Evolutionary conservation across 2,888 invertebrate genomes (phyloP), one percentile per base, ranked within the genome.

Genomic region (Rotaria sp.): DNA sequence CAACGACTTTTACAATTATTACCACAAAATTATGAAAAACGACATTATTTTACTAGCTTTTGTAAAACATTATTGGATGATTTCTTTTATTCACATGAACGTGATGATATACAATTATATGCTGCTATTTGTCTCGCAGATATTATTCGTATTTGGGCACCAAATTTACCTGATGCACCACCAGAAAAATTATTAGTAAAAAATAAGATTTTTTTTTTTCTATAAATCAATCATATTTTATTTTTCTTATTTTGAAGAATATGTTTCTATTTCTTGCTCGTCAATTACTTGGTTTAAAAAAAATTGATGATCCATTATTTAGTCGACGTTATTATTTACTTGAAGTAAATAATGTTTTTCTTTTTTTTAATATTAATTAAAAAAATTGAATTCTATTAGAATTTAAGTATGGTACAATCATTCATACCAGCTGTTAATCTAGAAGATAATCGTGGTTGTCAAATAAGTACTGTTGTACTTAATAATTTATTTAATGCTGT

Each of bases 371-470:
- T 67, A 35, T 15, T 38, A 13, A 84, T n/a, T 1, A 55, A 13
- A 75, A 35, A 67, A 35, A 38, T 10, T 48, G 26, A 21, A 80
- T 50, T 50, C 41, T 89, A 89, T 84, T 89, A 92, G 92, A 98
- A 97, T 92, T 92, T 98, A 89, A 96, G 97, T 0, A 97, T 96
- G 91, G 97, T 97, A 59, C 98, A 98, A 92, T 96, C 96, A 0
- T 97, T 98, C 92, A 97, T 97, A 92, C 97, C 98, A 94, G 97
- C 97, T 91, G 96, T 97, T 90, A 97, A 98, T 91, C 92, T 98
- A 87, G 97, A 97, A 91, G 97, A 97, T 92, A 96, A 96, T 89
- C 96, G 97, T 91, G 96, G 80, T 13, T 80, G 80, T 80, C 80
- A 80, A 26, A 80, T 80, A 10, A 80, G 80, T 80, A 80, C 45